These are phyloP conservation scores for Griposia aprilina DNA, from an alignment of 2,888 invertebrate species.

Conservation along the genomic window DNA sequence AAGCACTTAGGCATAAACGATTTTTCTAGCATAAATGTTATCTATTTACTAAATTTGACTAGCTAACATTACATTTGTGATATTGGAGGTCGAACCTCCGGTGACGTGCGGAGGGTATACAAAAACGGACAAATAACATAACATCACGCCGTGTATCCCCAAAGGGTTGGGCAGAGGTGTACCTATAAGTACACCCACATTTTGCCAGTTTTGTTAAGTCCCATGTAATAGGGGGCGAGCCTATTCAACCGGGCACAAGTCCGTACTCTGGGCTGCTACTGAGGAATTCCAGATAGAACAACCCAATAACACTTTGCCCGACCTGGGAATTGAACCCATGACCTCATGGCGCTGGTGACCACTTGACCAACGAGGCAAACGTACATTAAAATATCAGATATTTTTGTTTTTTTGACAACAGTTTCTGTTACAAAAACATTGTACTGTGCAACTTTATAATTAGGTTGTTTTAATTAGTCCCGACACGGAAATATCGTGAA, in stretches of 20 bases:
- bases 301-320: neutral
- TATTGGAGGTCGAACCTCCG: conserved; percentile 82
- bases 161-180: neutral
- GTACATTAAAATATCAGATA: neutral
- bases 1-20: conserved; percentile 70
- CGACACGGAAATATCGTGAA: neutral
- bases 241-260: neutral
- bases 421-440: neutral
- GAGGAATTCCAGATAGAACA: neutral
- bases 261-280: neutral
- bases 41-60: conserved; percentile 86
- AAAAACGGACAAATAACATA: conserved; percentile 29
- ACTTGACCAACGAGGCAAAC: neutral
- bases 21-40: conserved; percentile 78
- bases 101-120: conserved; percentile 38
- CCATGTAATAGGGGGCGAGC: neutral
- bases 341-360: neutral
- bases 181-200: neutral
- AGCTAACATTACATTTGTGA: conserved; percentile 83
- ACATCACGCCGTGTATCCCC: neutral
- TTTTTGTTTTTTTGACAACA: neutral
- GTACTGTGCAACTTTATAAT: neutral
- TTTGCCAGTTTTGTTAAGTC: neutral
- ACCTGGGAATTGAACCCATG: neutral
- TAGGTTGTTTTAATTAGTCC: neutral